Base-by-base conservation (phyloP, 2,888 invertebrate species). In the Lithosia quadra region DNA sequence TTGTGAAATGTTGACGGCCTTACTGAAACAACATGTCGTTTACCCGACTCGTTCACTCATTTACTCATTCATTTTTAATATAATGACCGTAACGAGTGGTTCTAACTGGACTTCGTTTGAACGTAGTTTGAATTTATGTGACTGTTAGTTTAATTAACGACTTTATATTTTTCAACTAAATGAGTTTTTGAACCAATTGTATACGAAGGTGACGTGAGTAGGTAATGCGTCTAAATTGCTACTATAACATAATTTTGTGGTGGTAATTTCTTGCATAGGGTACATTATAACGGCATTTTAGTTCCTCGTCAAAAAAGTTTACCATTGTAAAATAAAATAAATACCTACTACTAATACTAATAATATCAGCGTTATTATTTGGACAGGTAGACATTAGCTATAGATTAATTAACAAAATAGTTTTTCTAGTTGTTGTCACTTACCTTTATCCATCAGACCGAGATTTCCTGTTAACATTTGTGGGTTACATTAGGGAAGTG, bases 51-150 rank as follows among this genome's bases (percentile, higher is more conserved):
- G 76, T 85, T 63, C 81, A 77, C 86, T 80, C 80, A 88, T 88
- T 84, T 88, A 78, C 86, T 61, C 82, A 79, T 88, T 81, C 79
- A 87, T 88, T 84, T 88, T 88, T 88, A 82, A 88, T 88, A 82
- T 78, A 53, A 63, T 55, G 49, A 36, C 55, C 34, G 53, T 63
- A 63, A 53, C 53, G 21, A 55, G 55, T 63, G 22, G 55, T 63
- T 55, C 34, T 55, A 62, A 49, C 43, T 28, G 62, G 22, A 55
- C 18, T 36, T 55, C 34, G 34, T 36, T 63, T 22, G 22, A 55
- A 49, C 18, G 63, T 63, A 63, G 22, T 63, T 34, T 55, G 22
- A 53, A 63, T 63, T 62, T 63, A 63, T 53, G 53, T 63, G 53
- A 53, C 21, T 53, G 63, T 53, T 53, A 34, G 43, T 61, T 28